phyloP scores from a whole-genome alignment of 2,113 vertebrate species.

The Pan paniscus region DNA sequence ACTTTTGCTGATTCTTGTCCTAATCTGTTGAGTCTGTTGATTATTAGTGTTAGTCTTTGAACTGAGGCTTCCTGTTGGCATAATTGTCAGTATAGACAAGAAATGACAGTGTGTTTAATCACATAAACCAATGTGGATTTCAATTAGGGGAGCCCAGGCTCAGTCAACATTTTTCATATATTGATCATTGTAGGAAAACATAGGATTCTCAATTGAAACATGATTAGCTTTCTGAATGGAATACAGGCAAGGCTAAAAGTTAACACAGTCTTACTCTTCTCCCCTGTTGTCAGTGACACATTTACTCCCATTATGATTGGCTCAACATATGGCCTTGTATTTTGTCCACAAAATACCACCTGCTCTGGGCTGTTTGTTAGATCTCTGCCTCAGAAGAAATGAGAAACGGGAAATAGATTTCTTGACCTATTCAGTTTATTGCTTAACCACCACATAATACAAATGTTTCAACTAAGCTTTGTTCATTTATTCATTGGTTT shows the following conservation, averaged over 20 bases:
- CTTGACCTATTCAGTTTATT: not conserved
- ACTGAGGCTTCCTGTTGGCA: not conserved
- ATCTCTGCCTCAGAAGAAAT: not conserved
- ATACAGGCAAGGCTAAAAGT: not conserved
- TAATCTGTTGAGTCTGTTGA: not conserved
- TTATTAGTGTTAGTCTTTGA: not conserved
- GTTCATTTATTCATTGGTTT: not conserved
- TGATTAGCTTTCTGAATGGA: not conserved
- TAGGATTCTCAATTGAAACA: not conserved
- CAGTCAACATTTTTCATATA: not conserved
- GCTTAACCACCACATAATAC: not conserved
- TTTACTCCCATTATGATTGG: not conserved
- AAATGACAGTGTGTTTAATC: conserved; percentile 18
- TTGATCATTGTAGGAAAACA: not conserved
- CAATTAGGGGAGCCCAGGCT: not conserved
- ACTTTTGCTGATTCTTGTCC: not conserved
- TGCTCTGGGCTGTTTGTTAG: not conserved
- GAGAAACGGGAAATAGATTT: not conserved
- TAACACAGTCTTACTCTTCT: not conserved
- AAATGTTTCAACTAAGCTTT: not conserved
- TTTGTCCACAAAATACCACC: not conserved
- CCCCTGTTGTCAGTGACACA: not conserved
- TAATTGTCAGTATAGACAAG: not conserved
- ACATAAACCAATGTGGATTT: not conserved
- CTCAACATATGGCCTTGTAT: not conserved